phyloP scores from a whole-genome alignment of 2,888 invertebrate genomes.

The Sabatieria punctata region DNA sequence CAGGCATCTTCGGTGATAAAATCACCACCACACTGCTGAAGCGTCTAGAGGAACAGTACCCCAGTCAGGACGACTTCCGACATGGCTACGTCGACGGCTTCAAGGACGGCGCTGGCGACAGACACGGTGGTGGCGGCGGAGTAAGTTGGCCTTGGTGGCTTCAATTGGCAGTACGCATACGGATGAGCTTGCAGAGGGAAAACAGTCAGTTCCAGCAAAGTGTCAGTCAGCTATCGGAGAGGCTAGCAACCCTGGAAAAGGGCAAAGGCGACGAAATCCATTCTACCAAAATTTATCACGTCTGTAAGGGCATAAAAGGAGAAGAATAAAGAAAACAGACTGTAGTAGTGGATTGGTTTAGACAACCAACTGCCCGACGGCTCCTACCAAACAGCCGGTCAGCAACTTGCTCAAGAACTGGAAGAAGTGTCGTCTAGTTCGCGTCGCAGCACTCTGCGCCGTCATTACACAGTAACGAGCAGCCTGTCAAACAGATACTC shows the following conservation, averaged over 20 bases:
- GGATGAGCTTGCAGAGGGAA: not conserved
- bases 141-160: not conserved
- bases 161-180: not conserved
- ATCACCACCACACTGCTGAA: slow-evolving; percentile 27
- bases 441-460: slow-evolving; percentile 23
- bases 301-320: slow-evolving; percentile 20
- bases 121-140: not conserved
- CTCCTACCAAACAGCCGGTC: slow-evolving; percentile 20
- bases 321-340: not conserved
- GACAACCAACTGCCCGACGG: slow-evolving; percentile 29
- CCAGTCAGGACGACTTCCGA: slow-evolving; percentile 30
- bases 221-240: slow-evolving; percentile 27
- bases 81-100: slow-evolving; percentile 31
- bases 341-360: slow-evolving; percentile 10
- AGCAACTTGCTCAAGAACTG: slow-evolving; percentile 27
- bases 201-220: not conserved
- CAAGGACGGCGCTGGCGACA: slow-evolving; percentile 24
- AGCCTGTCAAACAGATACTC: not conserved
- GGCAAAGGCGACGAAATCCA: slow-evolving; percentile 29
- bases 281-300: slow-evolving; percentile 32
- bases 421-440: slow-evolving; percentile 25
- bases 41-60: slow-evolving; percentile 29
- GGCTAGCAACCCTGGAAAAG: slow-evolving; percentile 25
- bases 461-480: slow-evolving; percentile 27
- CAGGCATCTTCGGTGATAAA: slow-evolving; percentile 29